Conservation (phyloP, 2,888 invertebrate genomes). For the Parnassius apollo region DNA sequence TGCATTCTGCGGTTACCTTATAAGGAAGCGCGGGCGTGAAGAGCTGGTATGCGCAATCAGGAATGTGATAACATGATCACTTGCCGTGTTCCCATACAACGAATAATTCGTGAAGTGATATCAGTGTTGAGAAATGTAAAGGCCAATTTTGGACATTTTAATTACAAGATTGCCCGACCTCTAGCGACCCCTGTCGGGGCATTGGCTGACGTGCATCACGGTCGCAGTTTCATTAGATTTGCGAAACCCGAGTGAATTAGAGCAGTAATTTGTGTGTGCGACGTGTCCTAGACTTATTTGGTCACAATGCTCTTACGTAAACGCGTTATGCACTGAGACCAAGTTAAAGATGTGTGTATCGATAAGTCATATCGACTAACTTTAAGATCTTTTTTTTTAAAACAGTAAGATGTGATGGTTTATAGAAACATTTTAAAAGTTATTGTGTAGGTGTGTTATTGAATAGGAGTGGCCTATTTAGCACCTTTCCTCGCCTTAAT, state of each 20-base stretch:
- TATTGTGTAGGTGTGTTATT: too few species aligned
- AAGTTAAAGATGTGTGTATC: background rate
- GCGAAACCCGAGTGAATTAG: constrained; percentile 73
- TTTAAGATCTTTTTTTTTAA: too few species aligned
- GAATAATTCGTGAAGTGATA: constrained; percentile 23
- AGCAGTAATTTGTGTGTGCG: constrained; percentile 73
- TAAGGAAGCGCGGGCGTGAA: constrained; percentile 5
- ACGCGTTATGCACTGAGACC: constrained; percentile 15
- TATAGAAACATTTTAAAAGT: too few species aligned
- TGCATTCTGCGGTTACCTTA: background rate
- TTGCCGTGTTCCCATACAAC: background rate
- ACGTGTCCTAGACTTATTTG: constrained; percentile 64
- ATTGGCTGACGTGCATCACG: constrained; percentile 41
- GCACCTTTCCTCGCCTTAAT: too few species aligned
- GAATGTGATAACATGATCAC: constrained; percentile 2
- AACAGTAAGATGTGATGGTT: too few species aligned
- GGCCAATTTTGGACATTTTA: constrained; percentile 32
- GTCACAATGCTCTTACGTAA: constrained; percentile 52
- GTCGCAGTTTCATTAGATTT: constrained; percentile 65
- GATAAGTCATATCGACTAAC: background rate
- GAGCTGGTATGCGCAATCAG: background rate
- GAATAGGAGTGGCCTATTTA: too few species aligned
- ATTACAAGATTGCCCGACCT: constrained; percentile 40
- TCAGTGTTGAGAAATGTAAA: constrained; percentile 26
- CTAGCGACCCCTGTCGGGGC: constrained; percentile 30